Evolutionary conservation across 2,888 invertebrate species (phyloP), one percentile per base, ranked within the genome.

Genomic region (Emmelina monodactyla): DNA sequence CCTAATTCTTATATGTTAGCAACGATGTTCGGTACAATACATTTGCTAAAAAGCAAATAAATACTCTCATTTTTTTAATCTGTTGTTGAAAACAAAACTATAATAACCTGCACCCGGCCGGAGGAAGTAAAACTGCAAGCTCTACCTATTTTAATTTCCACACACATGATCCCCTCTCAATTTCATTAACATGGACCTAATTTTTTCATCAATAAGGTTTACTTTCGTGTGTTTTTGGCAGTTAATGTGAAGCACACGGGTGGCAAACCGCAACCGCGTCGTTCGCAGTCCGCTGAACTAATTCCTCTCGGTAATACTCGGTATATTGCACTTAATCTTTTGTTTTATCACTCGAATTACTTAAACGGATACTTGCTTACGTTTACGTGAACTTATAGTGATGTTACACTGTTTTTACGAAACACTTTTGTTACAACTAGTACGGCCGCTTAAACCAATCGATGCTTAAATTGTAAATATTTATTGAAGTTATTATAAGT

Each of bases 191-290:
- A 25, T 25, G 11, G 11, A 25, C 25, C 11, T 4, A n/a, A 25
- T 25, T 25, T 7, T 10, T 14, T 14, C 9, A 15, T 10, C n/a
- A 15, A 15, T 31, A 31, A 31, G 14, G 16, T 3, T 10, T 25
- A 25, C 11, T 7, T 10, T 25, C 13, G 28, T 12, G 16, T 29
- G 29, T 22, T 2, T 3, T 14, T 14, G 22, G 9, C 9, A 9
- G 5, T 5, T 5, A 22, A 7, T 22, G 22, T 13, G 2, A 13
- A 30, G 38, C 34, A 47, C 46, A 40, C 63, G 71, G 73, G 72
- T 70, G 73, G 72, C 61, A 66, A 68, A 69, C 76, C 73, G 50
- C 75, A 73, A 61, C 59, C 57, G 51, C 58, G 53, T 43, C 40
- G 13, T 7, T 4, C 12, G 2, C 29, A 29, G 11, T 68, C 55